Evolutionary conservation across 1,140 invertebrate species (phyloP).

Genomic region (Tetramorium alpestre): DNA sequence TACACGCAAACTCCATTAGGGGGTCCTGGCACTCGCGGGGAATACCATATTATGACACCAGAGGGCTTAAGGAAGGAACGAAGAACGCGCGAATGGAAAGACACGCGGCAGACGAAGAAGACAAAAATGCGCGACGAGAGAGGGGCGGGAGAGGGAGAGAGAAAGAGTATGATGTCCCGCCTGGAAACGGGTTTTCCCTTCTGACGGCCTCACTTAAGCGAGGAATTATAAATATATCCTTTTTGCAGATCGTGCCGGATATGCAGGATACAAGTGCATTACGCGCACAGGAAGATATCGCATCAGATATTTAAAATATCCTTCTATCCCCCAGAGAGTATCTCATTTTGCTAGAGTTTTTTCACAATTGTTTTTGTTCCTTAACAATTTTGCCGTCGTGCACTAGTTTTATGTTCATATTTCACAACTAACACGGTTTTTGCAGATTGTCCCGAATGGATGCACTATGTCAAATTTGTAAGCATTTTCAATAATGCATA

Average conservation of each 20-base stretch:
- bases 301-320: constrained; percentile 40
- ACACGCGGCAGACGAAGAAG: constrained; percentile 29
- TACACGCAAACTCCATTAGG: constrained; percentile 82
- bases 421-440: background rate
- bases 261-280: constrained; percentile 20
- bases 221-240: constrained; percentile 54
- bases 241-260: constrained; percentile 25
- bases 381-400: background rate
- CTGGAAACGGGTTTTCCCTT: constrained; percentile 15
- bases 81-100: constrained; percentile 47
- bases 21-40: constrained; percentile 66
- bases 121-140: background rate
- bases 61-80: constrained; percentile 59
- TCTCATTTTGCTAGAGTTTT: background rate
- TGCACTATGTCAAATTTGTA: background rate
- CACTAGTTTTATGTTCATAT: background rate
- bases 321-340: background rate
- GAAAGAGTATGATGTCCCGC: background rate
- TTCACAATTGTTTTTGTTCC: background rate
- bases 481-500: background rate
- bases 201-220: constrained; percentile 32
- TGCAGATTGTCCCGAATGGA: constrained; percentile 10
- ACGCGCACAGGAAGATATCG: constrained; percentile 11
- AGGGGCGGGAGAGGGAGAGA: background rate
- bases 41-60: constrained; percentile 78